phyloP scores from a whole-genome alignment of 1,140 invertebrate species.

The Drosophila pruinosa region DNA sequence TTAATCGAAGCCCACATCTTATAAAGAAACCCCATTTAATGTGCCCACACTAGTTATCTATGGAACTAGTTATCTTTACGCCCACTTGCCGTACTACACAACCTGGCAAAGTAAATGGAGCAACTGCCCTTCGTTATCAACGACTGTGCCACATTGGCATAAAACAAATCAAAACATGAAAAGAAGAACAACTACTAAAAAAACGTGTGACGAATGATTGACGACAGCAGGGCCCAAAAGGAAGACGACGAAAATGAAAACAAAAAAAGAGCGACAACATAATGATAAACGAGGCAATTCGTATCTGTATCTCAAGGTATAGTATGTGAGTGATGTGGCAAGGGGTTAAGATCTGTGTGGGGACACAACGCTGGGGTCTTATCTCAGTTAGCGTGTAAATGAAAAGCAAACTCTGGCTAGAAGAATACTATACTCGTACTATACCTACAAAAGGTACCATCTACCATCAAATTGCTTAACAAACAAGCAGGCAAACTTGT shows the following conservation, averaged over 20 bases:
- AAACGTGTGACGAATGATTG: slow-evolving; percentile 72
- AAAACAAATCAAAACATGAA: slow-evolving; percentile 29
- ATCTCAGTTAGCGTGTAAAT: slow-evolving; percentile 52
- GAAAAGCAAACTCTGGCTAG: slow-evolving; percentile 60
- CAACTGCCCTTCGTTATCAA: slow-evolving; percentile 70
- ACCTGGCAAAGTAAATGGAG: slow-evolving; percentile 40
- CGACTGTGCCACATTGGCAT: slow-evolving; percentile 29
- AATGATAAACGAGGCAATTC: slow-evolving; percentile 60
- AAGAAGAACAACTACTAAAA: not conserved
- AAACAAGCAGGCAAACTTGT: slow-evolving; percentile 39
- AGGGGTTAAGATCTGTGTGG: slow-evolving; percentile 59
- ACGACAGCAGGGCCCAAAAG: slow-evolving; percentile 44
- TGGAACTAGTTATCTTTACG: slow-evolving; percentile 48
- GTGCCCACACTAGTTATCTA: slow-evolving; percentile 48
- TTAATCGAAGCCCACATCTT: slow-evolving; percentile 56
- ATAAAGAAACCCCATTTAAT: slow-evolving; percentile 57
- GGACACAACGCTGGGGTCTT: slow-evolving; percentile 35
- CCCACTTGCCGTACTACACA: slow-evolving; percentile 41
- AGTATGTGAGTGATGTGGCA: slow-evolving; percentile 31
- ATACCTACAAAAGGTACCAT: slow-evolving; percentile 19
- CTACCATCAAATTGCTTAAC: slow-evolving; percentile 61
- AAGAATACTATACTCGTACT: not conserved
- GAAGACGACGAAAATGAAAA: not conserved
- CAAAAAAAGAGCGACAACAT: slow-evolving; percentile 6
- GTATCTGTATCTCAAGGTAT: slow-evolving; percentile 10